Conservation (phyloP, 2,888 invertebrate genomes). For the Agriopis aurantiaria region DNA sequence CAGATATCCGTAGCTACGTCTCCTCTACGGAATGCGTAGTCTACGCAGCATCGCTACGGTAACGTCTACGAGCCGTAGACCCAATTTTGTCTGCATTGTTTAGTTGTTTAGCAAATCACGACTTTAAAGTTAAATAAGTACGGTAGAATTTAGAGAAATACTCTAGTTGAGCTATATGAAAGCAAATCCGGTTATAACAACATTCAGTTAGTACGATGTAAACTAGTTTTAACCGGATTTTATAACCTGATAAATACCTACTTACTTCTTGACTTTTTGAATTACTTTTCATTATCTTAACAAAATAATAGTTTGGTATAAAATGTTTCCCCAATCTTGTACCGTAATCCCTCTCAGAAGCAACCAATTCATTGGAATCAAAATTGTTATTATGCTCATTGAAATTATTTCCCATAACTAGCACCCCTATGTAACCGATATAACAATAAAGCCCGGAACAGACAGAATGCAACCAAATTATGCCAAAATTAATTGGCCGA, state of each 20-base stretch:
- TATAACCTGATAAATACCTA: too few relatives aligned
- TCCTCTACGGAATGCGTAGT: constrained; percentile 1
- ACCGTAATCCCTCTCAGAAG: constrained; percentile 3
- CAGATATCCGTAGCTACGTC: too few relatives aligned
- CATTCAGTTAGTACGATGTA: too few relatives aligned
- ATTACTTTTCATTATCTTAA: background rate
- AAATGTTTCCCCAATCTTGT: background rate
- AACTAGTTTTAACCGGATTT: too few relatives aligned
- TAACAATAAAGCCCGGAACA: constrained; percentile 72
- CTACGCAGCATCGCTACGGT: background rate
- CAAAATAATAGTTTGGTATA: background rate
- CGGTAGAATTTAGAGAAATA: background rate
- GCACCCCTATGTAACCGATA: constrained; percentile 56
- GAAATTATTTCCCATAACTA: background rate
- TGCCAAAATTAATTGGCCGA: constrained; percentile 84
- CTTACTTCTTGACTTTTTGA: too few relatives aligned
- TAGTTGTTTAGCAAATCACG: background rate
- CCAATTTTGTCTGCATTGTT: background rate
- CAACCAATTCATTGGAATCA: constrained; percentile 1
- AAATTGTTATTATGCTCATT: background rate
- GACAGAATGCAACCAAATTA: constrained; percentile 75
- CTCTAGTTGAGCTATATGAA: too few relatives aligned
- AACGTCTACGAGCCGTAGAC: background rate
- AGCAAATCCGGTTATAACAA: too few relatives aligned
- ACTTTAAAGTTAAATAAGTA: background rate